Evolutionary conservation across 2,888 invertebrate genomes (phyloP).

Genomic region (Cynaeus angustus): DNA sequence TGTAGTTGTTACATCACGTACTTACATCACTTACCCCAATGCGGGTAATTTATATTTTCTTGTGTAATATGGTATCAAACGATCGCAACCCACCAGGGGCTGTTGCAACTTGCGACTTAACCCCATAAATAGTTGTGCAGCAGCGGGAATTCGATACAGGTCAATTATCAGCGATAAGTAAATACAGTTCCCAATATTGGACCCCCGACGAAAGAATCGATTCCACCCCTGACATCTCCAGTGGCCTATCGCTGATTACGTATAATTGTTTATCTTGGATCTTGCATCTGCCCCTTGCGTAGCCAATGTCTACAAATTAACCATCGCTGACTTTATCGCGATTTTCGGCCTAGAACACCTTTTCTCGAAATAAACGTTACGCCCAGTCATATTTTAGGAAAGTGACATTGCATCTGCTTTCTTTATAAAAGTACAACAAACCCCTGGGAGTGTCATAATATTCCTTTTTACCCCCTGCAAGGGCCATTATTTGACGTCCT

Average conservation of each 20-base stretch:
- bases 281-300: slow-evolving; percentile 44
- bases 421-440: slow-evolving; percentile 57
- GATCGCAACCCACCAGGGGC: slow-evolving; percentile 42
- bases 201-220: slow-evolving; percentile 41
- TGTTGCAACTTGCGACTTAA: slow-evolving; percentile 46
- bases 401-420: slow-evolving; percentile 65
- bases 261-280: slow-evolving; percentile 45
- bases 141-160: slow-evolving; percentile 52
- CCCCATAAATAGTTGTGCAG: slow-evolving; percentile 53
- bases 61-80: slow-evolving; percentile 29
- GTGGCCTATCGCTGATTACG: slow-evolving; percentile 25
- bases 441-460: slow-evolving; percentile 69
- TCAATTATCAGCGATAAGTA: slow-evolving; percentile 58
- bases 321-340: slow-evolving; percentile 56
- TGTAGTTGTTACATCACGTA: slow-evolving; percentile 9
- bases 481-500: slow-evolving; percentile 63
- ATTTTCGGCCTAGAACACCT: slow-evolving; percentile 57
- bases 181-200: slow-evolving; percentile 53
- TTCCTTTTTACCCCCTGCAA: slow-evolving; percentile 67
- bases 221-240: slow-evolving; percentile 48
- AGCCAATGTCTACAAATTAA: slow-evolving; percentile 49
- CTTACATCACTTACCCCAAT: slow-evolving; percentile 32
- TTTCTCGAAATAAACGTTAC: slow-evolving; percentile 60
- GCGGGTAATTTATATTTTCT: slow-evolving; percentile 49
- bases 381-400: slow-evolving; percentile 61